Base-by-base conservation (phyloP, 2,797 vertebrate species). In the Poeciliopsis turneri region DNA sequence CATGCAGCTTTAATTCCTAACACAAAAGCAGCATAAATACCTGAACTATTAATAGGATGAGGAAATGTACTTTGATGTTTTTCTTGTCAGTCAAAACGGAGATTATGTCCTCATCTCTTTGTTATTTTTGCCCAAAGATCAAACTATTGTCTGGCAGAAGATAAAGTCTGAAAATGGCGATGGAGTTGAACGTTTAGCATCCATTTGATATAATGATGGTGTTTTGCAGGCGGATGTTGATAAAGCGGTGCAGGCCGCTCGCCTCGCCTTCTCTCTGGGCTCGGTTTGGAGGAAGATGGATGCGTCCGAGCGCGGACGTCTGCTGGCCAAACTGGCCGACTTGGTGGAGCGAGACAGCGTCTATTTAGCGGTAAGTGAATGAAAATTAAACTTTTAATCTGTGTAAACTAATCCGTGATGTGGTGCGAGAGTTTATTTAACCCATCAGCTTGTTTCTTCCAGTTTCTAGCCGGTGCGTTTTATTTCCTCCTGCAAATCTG, bases 261-360 rank as follows among this genome's bases (percentile, higher is more conserved):
- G 97, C 18, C 95, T 97, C 0, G 98, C 98, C 49, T 99, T 98
- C 87, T 96, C 97, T 70, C 93, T 97, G 4, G 97, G 98, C 2
- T 99, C 98, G 0, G 97, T 97, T 0, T 99, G 98, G 98, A 94
- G 98, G 85, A 96, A 94, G 86, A 98, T 98, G 98, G 98, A 99
- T 13, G 98, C 98, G 0, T 99, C 97, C 0, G 98, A 99, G 78
- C 95, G 98, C 78, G 98, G 98, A 5, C 95, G 95, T n/a, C 96
- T 99, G 74, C 82, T 99, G 89, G 96, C 96, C 80, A 99, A 98
- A 82, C 94, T 99, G 72, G 98, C 98, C 1, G 97, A 99, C 91
- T 90, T 99, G 91, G 97, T 99, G 15, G 98, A 99, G 92, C 94
- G 98, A 86, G 98, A 99, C 93, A 95, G 97, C 43, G 85, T 96